Evolutionary conservation across 2,113 vertebrate genomes (phyloP).

Genomic region (Zosterops lateralis): DNA sequence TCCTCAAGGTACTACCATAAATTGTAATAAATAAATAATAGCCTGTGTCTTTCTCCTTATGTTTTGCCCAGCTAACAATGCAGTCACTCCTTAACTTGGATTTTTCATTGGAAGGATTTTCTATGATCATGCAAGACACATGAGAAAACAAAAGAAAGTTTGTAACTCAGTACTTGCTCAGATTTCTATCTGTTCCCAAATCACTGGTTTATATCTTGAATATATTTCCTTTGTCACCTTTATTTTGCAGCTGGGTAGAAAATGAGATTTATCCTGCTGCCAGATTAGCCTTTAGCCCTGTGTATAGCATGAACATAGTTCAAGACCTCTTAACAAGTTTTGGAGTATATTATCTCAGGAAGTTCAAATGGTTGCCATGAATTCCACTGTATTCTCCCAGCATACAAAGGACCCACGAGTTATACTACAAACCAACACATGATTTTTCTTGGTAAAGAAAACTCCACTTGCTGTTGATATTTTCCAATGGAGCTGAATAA

Average conservation of each 20-base stretch:
- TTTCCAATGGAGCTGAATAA: not conserved
- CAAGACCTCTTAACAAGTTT: conserved; percentile 22
- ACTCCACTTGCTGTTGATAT: conserved; percentile 16
- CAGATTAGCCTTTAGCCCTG: not conserved
- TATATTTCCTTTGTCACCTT: not conserved
- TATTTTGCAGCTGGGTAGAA: conserved; percentile 5
- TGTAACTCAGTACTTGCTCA: not conserved
- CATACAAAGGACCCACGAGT: not conserved
- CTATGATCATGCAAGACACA: not conserved
- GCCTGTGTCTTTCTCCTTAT: not conserved
- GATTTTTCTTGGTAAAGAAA: conserved; percentile 20
- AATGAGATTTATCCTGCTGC: not conserved
- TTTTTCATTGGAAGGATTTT: not conserved
- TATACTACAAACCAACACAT: not conserved
- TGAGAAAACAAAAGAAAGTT: not conserved
- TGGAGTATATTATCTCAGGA: conserved; percentile 26
- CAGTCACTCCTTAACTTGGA: not conserved
- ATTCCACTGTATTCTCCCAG: not conserved
- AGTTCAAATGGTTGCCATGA: conserved; percentile 8
- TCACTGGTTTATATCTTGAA: not conserved
- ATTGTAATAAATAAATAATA: not conserved
- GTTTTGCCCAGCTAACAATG: not conserved
- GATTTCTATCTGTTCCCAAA: conserved; percentile 4
- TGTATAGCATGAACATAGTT: not conserved
- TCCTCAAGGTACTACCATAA: not conserved